Base-by-base conservation (phyloP, 2,888 invertebrate species). In the Beris morrisii region DNA sequence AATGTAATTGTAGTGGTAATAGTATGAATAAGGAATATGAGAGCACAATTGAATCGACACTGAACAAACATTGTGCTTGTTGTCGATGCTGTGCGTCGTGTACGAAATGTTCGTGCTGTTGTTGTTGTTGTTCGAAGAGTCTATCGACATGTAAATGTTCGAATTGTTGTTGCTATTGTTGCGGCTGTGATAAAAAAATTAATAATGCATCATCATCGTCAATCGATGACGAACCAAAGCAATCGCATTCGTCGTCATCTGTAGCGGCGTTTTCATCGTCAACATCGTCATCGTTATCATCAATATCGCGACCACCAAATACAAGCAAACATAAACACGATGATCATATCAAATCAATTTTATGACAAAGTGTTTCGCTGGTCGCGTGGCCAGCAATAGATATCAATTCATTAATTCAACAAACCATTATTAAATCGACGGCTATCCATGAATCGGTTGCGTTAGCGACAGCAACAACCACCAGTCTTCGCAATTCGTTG, bases 291-390 rank as follows among this genome's bases (percentile, higher is more conserved):
- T 32, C 61, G 15, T 31, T 48, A n/a, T 38, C 55, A 38, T 15
- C n/a, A n/a, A 28, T n/a, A 43, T 31, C 54, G 11, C 54, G n/a
- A 56, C 38, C 50, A 30, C 31, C 31, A 50, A 50, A 38, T 12
- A 43, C 13, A 31, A 61, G 61, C 28, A 63, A 48, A 52, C 13
- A 63, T 12, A 44, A 45, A 54, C 50, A 32, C 65, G 69, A 74
- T 4, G 74, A 76, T 13, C 65, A 69, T 6, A 66, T 77, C 63
- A 75, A 78, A 65, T 72, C 75, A 63, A 76, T 78, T 68, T 81
- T 81, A 81, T 81, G 81, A 81, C 81, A 80, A 77, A 81, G 79
- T 74, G 79, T 80, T 71, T 80, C 81, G 79, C 79, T 81, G 80
- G 81, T 80, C 78, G 76, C 79, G 70, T 81, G 81, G 81, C 81